Base-by-base conservation (phyloP, 2,888 invertebrate genomes). In the Euphydryas editha region DNA sequence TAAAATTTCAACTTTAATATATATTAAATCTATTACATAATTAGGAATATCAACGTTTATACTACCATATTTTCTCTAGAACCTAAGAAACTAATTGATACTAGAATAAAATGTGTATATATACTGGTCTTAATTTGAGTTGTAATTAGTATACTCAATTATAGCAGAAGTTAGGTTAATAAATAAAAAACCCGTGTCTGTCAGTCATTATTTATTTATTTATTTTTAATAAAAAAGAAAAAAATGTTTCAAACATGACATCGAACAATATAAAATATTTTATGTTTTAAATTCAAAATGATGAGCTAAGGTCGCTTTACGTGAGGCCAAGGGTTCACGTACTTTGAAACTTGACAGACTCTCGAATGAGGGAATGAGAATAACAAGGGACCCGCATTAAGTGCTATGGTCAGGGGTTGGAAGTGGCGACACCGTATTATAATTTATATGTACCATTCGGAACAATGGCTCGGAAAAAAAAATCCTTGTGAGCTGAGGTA, bases 331-430 rank as follows among this genome's bases (percentile, higher is more conserved):
- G 30, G 51, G 51, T 51, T 51, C 51, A n/a, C 24, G 51, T 24
- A 51, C 51, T 62, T 42, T 36, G 37, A 11, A 46, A 36, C 55
- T 59, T 59, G 56, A 60, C 56, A 60, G 30, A 56, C 65, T 59
- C 62, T 62, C 54, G 46, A 54, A 59, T 20, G 58, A 30, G 21
- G 39, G 21, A 18, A 47, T 36, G 59, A 47, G 46, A 55, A 47
- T 59, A 57, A 62, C 37, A 65, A 69, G 65, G 62, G 65, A 60
- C 49, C 59, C 62, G 59, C 68, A 62, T 55, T 61, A 65, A 68
- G 62, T 55, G 55, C 59, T 59, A 62, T 56, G 65, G 62, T 17
- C 59, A 65, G 62, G 65, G 68, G 61, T 65, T 46, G 44, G 51
- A 58, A 62, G 62, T 59, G 60, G 59, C 58, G 58, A 58, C 37